A percentile compares a stretch with the other conserved stretches of the same genome.
phyloP scores from a whole-genome alignment of 2,888 invertebrate genomes.

The Griposia aprilina region DNA sequence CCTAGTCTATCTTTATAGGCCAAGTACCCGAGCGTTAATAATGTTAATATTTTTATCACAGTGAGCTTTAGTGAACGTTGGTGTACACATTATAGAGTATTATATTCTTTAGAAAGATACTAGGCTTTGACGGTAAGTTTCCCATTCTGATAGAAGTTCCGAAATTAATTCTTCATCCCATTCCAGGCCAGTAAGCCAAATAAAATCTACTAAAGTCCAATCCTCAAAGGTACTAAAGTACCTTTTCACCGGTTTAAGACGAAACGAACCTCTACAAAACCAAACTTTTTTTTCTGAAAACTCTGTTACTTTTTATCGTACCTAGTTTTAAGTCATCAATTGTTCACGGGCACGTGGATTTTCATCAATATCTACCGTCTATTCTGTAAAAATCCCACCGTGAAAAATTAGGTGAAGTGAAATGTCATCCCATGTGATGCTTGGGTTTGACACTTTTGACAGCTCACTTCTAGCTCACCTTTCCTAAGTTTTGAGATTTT shows the following conservation, averaged over 20 bases:
- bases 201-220: too few species aligned
- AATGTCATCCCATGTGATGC: too few species aligned
- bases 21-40: neutral
- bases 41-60: too few species aligned
- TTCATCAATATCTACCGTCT: neutral
- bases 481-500: neutral
- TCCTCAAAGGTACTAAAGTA: too few species aligned
- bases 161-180: neutral
- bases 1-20: neutral
- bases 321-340: neutral
- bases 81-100: too few species aligned
- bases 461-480: neutral
- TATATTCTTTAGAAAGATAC: too few species aligned
- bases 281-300: neutral
- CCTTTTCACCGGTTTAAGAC: too few species aligned
- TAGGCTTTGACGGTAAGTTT: neutral
- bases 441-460: too few species aligned
- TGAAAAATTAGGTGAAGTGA: too few species aligned
- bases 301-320: neutral
- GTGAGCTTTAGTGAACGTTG: too few species aligned
- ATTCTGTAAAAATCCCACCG: neutral
- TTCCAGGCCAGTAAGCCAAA: slow-evolving; percentile 2
- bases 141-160: slow-evolving; percentile 1
- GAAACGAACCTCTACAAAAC: neutral
- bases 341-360: neutral